Conservation (phyloP, 2,797 vertebrate species). For the Sphenodon punctatus region DNA sequence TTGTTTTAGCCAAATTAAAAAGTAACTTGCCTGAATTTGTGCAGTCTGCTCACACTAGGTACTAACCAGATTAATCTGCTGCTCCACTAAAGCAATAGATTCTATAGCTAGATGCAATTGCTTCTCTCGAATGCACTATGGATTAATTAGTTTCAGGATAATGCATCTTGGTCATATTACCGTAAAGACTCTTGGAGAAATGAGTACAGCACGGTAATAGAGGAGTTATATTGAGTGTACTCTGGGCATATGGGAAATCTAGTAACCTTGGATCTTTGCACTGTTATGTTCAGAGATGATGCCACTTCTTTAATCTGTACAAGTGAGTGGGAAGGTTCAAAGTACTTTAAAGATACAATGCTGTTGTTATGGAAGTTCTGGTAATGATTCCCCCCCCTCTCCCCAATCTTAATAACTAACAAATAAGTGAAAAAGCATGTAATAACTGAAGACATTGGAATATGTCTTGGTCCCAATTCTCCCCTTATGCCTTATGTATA, state of each 20-base stretch:
- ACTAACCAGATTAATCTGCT: constrained; percentile 50
- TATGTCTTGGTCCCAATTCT: neutral
- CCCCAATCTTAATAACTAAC: no score
- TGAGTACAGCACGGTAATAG: neutral
- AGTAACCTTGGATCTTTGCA: neutral
- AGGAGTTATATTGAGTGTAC: neutral
- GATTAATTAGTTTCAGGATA: constrained; percentile 56
- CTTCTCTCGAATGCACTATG: constrained; percentile 42
- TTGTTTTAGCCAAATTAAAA: constrained; percentile 30
- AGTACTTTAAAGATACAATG: neutral
- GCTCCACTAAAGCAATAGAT: constrained; percentile 32
- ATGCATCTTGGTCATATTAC: constrained; percentile 26
- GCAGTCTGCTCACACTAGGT: constrained; percentile 46
- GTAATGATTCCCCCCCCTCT: no score
- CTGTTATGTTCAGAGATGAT: neutral
- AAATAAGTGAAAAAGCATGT: neutral
- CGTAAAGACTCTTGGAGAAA: constrained; percentile 20
- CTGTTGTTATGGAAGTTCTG: neutral
- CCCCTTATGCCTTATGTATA: neutral
- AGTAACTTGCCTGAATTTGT: constrained; percentile 32
- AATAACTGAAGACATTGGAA: neutral
- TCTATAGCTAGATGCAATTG: constrained; percentile 44
- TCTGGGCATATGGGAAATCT: neutral
- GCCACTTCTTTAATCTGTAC: neutral
- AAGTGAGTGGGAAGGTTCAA: neutral